Conservation (phyloP, 2,113 vertebrate species). For the Xiphophorus couchianus region DNA sequence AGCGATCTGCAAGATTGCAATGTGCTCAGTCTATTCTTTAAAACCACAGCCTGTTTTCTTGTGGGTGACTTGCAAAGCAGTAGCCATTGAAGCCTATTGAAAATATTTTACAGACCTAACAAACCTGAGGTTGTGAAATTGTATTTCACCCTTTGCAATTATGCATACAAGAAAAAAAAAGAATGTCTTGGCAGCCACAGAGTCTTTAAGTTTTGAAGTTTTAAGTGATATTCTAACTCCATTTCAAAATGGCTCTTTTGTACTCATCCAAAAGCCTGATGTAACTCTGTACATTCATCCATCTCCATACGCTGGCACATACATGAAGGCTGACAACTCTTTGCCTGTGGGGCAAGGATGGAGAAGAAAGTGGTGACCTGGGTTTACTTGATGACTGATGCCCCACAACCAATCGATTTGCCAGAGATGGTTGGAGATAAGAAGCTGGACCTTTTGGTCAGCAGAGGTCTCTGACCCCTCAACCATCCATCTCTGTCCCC, state of each 20-base stretch:
- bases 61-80: no score
- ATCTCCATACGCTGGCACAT: constrained; percentile 62
- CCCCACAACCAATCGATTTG: constrained; percentile 93
- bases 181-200: no score
- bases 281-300: constrained; percentile 15
- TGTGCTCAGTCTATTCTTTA: no score
- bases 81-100: no score
- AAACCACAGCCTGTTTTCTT: no score
- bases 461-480: constrained; percentile 84
- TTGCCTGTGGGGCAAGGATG: constrained; percentile 23
- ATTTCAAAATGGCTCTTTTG: constrained; percentile 16
- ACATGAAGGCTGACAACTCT: constrained; percentile 44
- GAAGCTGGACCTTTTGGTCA: constrained; percentile 80
- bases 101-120: no score
- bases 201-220: neutral
- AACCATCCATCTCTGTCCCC: constrained; percentile 91
- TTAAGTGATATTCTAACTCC: neutral
- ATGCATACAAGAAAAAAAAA: no score
- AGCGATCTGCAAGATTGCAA: no score
- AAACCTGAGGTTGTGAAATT: no score
- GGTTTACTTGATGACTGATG: constrained; percentile 83
- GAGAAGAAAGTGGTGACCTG: constrained; percentile 60
- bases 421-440: constrained; percentile 85
- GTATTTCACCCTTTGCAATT: no score
- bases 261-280: neutral